A percentile compares a stretch with the other conserved stretches of the same genome.
Conservation (phyloP, 2,113 vertebrate genomes). For the Strix uralensis region DNA sequence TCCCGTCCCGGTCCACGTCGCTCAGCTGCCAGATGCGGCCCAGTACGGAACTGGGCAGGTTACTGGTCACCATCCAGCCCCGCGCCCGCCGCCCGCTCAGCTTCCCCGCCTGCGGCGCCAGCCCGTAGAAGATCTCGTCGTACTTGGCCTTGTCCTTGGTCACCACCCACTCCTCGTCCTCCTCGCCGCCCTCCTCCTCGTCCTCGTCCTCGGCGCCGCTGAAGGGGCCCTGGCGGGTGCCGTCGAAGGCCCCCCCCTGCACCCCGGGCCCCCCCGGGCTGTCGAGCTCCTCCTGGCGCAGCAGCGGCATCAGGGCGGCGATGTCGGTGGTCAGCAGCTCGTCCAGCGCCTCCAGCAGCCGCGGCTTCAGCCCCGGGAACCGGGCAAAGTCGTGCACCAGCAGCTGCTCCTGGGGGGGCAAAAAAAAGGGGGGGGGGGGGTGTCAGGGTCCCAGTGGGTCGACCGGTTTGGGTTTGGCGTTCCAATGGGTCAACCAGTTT, state of each 20-base stretch:
- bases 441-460: too few relatives aligned
- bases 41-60: neutral
- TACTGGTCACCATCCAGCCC: neutral
- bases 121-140: neutral
- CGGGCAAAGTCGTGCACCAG: neutral
- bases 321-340: neutral
- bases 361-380: neutral
- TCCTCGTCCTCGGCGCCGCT: neutral
- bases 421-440: too few relatives aligned
- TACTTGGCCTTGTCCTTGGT: neutral
- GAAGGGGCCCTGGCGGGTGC: neutral
- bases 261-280: neutral
- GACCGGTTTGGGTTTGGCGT: too few relatives aligned
- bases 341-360: neutral
- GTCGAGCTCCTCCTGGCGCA: neutral
- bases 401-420: neutral
- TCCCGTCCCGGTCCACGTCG: neutral
- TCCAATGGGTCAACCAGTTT: too few relatives aligned
- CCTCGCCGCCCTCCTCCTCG: fast-evolving
- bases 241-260: neutral
- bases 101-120: neutral
- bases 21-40: neutral
- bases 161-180: neutral
- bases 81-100: neutral
- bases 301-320: neutral